A percentile compares a stretch with the other conserved stretches of the same genome.
phyloP scores from a whole-genome alignment of 2,113 vertebrate species.

The Chionomys nivalis region DNA sequence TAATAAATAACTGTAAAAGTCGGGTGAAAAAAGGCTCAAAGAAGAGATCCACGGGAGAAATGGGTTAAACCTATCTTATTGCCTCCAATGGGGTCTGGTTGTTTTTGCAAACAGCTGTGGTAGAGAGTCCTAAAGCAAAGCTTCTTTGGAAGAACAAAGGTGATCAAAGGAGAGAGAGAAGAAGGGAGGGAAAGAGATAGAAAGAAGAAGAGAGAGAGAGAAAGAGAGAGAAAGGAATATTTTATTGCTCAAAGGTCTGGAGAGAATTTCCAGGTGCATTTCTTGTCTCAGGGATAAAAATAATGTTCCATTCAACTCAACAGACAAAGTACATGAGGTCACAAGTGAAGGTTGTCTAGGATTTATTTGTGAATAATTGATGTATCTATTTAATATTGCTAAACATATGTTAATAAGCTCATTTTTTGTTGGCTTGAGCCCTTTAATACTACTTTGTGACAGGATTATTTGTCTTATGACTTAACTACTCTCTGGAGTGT shows the following conservation, averaged over 20 bases:
- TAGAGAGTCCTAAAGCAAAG: background rate
- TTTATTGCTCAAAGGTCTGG: background rate
- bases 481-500: background rate
- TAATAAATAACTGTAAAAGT: background rate
- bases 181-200: too few species aligned
- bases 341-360: background rate
- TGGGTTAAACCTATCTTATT: background rate
- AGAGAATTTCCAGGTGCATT: background rate
- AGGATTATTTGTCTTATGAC: background rate
- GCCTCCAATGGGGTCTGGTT: background rate
- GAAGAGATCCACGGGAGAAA: background rate
- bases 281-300: background rate
- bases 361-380: background rate
- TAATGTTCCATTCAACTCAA: background rate
- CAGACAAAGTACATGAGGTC: background rate
- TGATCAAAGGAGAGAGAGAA: too few species aligned
- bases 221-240: background rate
- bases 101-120: background rate
- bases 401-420: background rate
- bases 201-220: background rate
- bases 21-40: background rate
- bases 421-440: slow-evolving; percentile 21
- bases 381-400: slow-evolving; percentile 26
- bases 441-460: slow-evolving; percentile 8
- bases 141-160: background rate